phyloP scores from a whole-genome alignment of 2,113 vertebrate genomes.

The Hippopotamus amphibius region DNA sequence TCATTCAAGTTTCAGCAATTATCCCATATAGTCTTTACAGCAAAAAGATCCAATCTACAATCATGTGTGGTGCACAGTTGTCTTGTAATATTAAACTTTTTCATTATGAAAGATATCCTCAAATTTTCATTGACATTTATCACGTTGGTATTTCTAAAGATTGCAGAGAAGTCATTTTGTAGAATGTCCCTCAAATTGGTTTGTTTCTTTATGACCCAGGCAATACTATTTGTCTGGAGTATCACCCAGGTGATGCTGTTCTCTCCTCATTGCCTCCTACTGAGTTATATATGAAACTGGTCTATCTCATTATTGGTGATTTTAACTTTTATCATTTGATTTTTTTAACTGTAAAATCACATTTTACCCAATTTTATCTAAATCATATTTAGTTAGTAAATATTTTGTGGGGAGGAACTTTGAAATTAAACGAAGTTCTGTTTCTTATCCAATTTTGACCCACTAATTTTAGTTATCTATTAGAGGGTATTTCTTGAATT shows the following conservation, averaged over 20 bases:
- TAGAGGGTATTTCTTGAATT: neutral
- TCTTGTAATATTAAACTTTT: neutral
- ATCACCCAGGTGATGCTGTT: neutral
- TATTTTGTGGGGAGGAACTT: neutral
- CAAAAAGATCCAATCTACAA: neutral
- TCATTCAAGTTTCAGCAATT: neutral
- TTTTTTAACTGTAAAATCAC: neutral
- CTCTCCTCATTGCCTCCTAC: neutral
- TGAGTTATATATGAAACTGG: neutral
- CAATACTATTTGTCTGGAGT: neutral
- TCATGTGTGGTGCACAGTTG: neutral
- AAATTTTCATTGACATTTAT: neutral
- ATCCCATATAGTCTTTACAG: neutral
- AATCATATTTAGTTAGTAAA: neutral
- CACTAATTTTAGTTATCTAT: neutral
- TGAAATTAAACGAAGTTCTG: neutral
- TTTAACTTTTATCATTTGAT: neutral
- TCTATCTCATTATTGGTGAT: neutral
- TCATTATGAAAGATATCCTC: neutral
- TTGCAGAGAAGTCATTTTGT: neutral
- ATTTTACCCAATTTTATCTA: neutral
- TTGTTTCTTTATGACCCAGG: neutral
- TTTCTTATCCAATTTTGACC: neutral
- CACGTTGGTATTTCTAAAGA: neutral
- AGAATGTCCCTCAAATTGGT: neutral